Base-by-base conservation (phyloP, 2,113 vertebrate species). In the Melanerpes formicivorus region DNA sequence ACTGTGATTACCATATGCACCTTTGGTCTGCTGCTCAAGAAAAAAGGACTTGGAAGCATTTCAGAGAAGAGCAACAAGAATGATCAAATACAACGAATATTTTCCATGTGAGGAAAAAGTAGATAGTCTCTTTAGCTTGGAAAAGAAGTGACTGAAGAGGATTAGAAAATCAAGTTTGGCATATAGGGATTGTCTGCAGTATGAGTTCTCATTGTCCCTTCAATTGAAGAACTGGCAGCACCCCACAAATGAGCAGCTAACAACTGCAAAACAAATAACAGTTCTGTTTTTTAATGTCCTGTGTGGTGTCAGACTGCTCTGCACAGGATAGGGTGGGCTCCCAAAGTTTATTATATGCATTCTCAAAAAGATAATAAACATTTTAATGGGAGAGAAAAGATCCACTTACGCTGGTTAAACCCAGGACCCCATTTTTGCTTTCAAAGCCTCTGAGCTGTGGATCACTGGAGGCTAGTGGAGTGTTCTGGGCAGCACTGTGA, bases 101-200 rank as follows among this genome's bases (percentile, higher is more conserved):
- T 93, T 93, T 94, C 93, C 92, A 86, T 65, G 55, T 81, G 90
- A 93, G 62, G 63, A 86, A 93, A 84, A 94, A 80, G 54, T 69
- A 81, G 65, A 64, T 74, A 83, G 72, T 80, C 48, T 91, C 37
- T 90, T 93, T 76, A 85, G 69, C 17, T 70, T 90, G 73, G 48
- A 88, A 91, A 88, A 95, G 15, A 85, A 85, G 80, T 72, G 15
- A 60, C 82, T 67, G 80, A 86, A 90, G 78, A 81, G 30, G 56
- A 84, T 88, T 84, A 86, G 50, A 84, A 52, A 88, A 77, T 44
- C 27, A 81, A 62, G 69, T 72, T 90, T 71, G 79, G 58, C 76
- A 83, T 80, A 50, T 9, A 72, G 62, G 80, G 13, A 10, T 78
- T 86, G 69, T 69, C 82, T 86, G 52, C 58, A 78, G 48, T 48